Conservation (phyloP, 2,797 vertebrate species). For the Fratercula arctica region DNA sequence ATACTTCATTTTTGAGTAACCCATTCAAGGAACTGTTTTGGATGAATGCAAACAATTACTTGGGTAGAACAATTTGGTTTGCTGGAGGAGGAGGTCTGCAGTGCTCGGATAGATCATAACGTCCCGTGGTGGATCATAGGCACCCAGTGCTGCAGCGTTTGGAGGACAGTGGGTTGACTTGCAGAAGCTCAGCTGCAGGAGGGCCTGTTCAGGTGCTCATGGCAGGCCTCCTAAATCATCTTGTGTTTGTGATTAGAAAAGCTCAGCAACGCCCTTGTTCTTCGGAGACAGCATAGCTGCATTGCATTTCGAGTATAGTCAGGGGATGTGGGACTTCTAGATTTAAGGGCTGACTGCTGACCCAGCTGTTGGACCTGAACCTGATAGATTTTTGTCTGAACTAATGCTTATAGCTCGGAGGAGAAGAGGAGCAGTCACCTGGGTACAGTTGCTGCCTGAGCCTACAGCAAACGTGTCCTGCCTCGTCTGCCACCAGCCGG, state of each 20-base stretch:
- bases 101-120: neutral
- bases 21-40: neutral
- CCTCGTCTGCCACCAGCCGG: neutral
- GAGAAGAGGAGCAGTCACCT: neutral
- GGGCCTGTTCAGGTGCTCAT: neutral
- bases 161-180: neutral
- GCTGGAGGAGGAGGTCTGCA: neutral
- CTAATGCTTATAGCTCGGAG: neutral
- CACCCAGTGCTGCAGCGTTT: rapidly evolving
- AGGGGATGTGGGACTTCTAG: neutral
- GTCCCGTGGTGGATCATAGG: rapidly evolving
- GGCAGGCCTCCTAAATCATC: neutral
- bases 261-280: neutral
- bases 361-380: neutral
- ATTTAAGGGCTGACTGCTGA: neutral
- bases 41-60: neutral
- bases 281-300: neutral
- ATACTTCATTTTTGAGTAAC: neutral
- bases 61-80: neutral
- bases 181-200: neutral
- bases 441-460: neutral
- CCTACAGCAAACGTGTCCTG: neutral
- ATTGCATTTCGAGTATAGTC: neutral
- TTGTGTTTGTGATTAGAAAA: neutral
- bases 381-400: neutral